Conservation (phyloP, 2,888 invertebrate genomes). For the Hydrotaea cyrtoneurina region DNA sequence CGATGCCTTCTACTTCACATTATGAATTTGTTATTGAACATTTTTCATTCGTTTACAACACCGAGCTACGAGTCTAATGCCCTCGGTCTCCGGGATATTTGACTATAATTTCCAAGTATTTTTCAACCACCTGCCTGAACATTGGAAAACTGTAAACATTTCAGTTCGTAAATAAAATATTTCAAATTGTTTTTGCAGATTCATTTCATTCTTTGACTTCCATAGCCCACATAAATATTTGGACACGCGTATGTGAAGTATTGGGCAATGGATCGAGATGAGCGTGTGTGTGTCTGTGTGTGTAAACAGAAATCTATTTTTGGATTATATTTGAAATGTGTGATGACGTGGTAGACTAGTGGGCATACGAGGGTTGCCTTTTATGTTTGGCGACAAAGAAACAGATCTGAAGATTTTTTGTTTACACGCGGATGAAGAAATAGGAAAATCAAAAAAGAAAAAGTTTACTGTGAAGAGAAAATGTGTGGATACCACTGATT, state of each 20-base stretch:
- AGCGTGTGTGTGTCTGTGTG: not conserved
- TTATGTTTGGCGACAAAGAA: no score
- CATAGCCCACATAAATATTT: not conserved
- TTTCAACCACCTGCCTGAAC: not conserved
- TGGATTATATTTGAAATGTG: not conserved
- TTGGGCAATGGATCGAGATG: not conserved
- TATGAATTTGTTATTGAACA: not conserved
- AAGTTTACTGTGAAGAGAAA: no score
- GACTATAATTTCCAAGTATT: not conserved
- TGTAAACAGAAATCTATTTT: slow-evolving; percentile 11
- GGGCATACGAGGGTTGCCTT: not conserved
- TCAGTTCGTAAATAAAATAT: not conserved
- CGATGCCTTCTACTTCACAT: not conserved
- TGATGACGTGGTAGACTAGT: not conserved
- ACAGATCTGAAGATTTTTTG: no score
- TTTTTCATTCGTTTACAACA: not conserved
- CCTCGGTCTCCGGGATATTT: not conserved
- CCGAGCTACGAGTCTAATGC: slow-evolving; percentile 2
- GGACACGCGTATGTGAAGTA: not conserved
- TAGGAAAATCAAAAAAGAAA: no score
- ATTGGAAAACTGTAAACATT: slow-evolving; percentile 3
- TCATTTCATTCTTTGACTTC: not conserved
- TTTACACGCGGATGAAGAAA: no score
- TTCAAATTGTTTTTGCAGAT: not conserved
- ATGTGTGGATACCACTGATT: no score